These are phyloP conservation scores for Gisinianus flammeolus DNA, from an alignment of 2,888 invertebrate genomes.

Conservation along the genomic window DNA sequence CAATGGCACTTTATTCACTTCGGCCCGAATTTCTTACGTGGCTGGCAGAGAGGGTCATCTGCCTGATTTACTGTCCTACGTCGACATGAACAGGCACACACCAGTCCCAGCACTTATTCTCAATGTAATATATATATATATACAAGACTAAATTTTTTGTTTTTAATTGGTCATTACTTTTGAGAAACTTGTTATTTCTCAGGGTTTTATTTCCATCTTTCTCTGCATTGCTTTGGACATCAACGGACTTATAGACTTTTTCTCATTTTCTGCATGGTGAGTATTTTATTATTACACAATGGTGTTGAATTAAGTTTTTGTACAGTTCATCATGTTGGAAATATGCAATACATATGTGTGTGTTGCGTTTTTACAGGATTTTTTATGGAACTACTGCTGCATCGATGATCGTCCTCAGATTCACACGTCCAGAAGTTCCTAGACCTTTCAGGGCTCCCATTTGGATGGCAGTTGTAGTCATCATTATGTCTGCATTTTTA, in stretches of 20 bases:
- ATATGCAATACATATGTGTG: no score
- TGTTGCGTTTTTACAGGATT: no score
- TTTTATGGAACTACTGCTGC: constrained; percentile 64
- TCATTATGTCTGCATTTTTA: constrained; percentile 62
- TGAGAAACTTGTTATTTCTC: constrained; percentile 15
- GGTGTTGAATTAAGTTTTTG: no score
- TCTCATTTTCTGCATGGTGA: constrained; percentile 71
- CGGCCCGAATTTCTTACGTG: constrained; percentile 67
- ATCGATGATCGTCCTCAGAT: constrained; percentile 62
- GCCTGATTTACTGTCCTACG: constrained; percentile 77
- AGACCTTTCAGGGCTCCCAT: constrained; percentile 62
- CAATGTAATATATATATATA: constrained; percentile 66
- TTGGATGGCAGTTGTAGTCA: constrained; percentile 62
- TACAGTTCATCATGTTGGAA: no score
- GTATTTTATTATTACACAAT: no score
- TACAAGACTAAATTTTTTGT: neutral
- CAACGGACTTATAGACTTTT: constrained; percentile 63
- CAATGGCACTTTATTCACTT: constrained; percentile 31
- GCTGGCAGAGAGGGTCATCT: constrained; percentile 83
- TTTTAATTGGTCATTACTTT: neutral
- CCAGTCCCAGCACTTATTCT: constrained; percentile 82
- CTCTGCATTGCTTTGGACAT: constrained; percentile 63
- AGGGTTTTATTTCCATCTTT: constrained; percentile 60
- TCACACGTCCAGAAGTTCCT: constrained; percentile 60
- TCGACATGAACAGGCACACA: constrained; percentile 75